Evolutionary conservation across 2,113 vertebrate species (phyloP).

Genomic region (Theristicus caerulescens): DNA sequence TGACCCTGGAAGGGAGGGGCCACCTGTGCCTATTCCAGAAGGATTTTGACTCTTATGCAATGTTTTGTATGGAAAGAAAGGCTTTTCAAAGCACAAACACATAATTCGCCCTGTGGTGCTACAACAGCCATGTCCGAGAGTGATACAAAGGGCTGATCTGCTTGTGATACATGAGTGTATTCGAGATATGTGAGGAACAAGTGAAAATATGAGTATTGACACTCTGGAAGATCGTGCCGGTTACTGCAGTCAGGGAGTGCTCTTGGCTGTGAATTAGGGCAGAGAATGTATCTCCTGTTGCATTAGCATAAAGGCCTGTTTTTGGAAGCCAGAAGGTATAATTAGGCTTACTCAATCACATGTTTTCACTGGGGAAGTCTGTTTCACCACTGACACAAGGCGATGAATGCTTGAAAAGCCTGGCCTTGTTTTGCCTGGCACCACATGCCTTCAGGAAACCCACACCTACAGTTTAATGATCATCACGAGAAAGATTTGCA

Average conservation of each 20-base stretch:
- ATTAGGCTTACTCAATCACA: conserved; percentile 9
- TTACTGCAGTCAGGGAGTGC: not conserved
- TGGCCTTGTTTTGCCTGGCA: conserved; percentile 26
- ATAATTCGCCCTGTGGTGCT: accelerated
- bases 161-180: not conserved
- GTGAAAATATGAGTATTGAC: accelerated
- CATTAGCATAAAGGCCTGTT: not conserved
- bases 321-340: conserved; percentile 28
- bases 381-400: not conserved
- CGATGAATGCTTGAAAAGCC: conserved; percentile 9
- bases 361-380: not conserved
- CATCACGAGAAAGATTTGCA: not conserved
- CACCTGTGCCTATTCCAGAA: not conserved
- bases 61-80: not conserved
- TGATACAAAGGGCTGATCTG: not conserved
- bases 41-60: not conserved
- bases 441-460: not conserved
- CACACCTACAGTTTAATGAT: not conserved
- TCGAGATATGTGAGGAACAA: not conserved
- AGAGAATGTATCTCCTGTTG: not conserved
- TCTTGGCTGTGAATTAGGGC: not conserved
- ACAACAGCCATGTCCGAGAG: accelerated
- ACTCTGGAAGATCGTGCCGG: accelerated
- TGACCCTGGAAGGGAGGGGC: not conserved
- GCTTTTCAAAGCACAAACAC: not conserved